Percentiles rank a stretch among this genome's conserved stretches.
These are phyloP conservation scores for Syngnathoides biaculeatus DNA, from an alignment of 2,113 vertebrate species.

Conservation along the genomic window DNA sequence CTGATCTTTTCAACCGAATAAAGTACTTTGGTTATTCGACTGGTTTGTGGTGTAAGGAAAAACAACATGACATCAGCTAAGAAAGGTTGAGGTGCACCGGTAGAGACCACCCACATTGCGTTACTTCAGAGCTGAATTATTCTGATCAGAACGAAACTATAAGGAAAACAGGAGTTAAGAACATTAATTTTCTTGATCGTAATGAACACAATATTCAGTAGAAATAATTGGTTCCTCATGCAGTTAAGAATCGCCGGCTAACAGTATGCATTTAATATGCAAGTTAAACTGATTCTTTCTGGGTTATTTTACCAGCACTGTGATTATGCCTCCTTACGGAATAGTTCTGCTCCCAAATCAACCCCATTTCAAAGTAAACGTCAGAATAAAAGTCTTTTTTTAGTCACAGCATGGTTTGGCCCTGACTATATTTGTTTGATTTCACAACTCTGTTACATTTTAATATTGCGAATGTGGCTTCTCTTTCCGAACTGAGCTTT, in stretches of 20 bases:
- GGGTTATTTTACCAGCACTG: not conserved
- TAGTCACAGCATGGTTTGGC: conserved; percentile 14
- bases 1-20: too few species aligned
- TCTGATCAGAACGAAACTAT: too few species aligned
- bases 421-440: conserved; percentile 18
- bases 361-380: conserved; percentile 11
- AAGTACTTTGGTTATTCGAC: too few species aligned
- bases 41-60: too few species aligned
- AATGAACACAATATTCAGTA: not conserved
- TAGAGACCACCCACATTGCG: too few species aligned
- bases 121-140: too few species aligned
- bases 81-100: too few species aligned
- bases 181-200: not conserved
- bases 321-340: conserved; percentile 10
- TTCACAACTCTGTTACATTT: conserved; percentile 41
- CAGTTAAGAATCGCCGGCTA: not conserved
- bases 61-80: too few species aligned
- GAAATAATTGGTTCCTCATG: not conserved
- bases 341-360: not conserved
- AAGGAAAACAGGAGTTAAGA: not conserved
- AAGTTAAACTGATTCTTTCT: not conserved
- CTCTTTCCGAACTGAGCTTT: conserved; percentile 35
- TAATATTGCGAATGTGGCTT: conserved; percentile 36
- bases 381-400: conserved; percentile 3
- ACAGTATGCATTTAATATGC: not conserved